Conservation (phyloP, 2,888 invertebrate species). For the Eilema griseolum region DNA sequence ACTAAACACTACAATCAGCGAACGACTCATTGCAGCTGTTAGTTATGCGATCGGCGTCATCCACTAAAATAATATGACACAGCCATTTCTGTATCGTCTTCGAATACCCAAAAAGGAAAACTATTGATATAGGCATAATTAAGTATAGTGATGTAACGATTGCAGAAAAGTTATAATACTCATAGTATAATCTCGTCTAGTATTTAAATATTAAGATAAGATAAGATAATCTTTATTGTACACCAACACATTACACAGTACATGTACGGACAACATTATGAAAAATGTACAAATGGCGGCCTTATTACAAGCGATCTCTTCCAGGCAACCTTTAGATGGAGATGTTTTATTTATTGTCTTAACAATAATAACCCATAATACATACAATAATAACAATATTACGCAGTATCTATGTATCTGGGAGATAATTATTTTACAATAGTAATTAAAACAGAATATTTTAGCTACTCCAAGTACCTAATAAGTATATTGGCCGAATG, state of each 20-base stretch:
- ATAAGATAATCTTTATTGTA: no score
- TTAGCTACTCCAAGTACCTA: not conserved
- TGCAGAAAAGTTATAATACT: slow-evolving; percentile 54
- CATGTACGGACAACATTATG: no score
- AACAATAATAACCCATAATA: no score
- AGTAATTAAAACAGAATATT: not conserved
- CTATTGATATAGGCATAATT: slow-evolving; percentile 77
- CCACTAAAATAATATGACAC: slow-evolving; percentile 87
- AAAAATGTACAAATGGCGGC: no score
- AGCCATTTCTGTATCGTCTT: slow-evolving; percentile 82
- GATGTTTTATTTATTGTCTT: no score
- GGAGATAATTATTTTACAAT: not conserved
- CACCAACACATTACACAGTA: no score
- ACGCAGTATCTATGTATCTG: not conserved
- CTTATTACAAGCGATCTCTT: no score
- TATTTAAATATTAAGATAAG: not conserved
- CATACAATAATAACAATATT: no score
- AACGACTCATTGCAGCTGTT: slow-evolving; percentile 79
- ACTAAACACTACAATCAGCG: slow-evolving; percentile 84
- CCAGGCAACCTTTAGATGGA: no score
- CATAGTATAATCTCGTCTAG: not conserved
- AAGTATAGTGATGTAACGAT: slow-evolving; percentile 65
- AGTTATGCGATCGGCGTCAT: slow-evolving; percentile 80
- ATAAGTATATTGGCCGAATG: not conserved
- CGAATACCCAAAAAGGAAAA: slow-evolving; percentile 77